Base-by-base conservation (phyloP, 2,797 vertebrate species). In the Betta splendens region DNA sequence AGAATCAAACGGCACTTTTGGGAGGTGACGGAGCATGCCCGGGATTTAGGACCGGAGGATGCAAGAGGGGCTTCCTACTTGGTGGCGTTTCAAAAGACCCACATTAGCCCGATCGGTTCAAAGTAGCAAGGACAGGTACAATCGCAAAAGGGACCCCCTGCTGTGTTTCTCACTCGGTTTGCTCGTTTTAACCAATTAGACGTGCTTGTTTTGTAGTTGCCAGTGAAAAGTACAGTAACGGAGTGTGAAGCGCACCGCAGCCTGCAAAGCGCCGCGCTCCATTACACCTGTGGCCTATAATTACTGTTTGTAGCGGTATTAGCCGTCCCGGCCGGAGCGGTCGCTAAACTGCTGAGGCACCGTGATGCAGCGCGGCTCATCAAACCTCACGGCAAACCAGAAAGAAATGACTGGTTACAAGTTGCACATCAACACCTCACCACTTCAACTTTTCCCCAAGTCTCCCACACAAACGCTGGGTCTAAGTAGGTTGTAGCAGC, bases 1-100 rank as follows among this genome's bases (percentile, higher is more conserved):
- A 88, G 89, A 92, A 91, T 91, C 91, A 92, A 89, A 93, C 85
- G 85, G 89, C 89, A 93, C 95, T 94, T 96, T 94, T 81, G 88
- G 87, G 89, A 94, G 89, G 91, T 94, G 92, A 93, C 88, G 84
- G 92, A 95, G 90, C 93, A 94, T 95, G 91, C 85, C 79, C 76
- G 57, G 91, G 92, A 92, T 94, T 94, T 94, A 92, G 84, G 89
- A 85, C 89, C 88, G 90, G 93, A 92, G 87, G 89, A 89, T 91
- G 91, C 89, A 91, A 85, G 92, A 84, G 66, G 81, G 83, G 87
- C 93, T 93, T n/a, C 92, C 91, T 91, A 89, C 94, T 93, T 92
- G 91, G 85, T 88, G 83, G 84, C 83, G 62, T 84, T 90, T 92
- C 90, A 90, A 91, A 87, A 61, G 70, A 72, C n/a, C 69, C 83